Percentiles rank a stretch among this genome's conserved stretches.
Conservation (phyloP, 1,140 invertebrate genomes). For the Scylla paramamosain region DNA sequence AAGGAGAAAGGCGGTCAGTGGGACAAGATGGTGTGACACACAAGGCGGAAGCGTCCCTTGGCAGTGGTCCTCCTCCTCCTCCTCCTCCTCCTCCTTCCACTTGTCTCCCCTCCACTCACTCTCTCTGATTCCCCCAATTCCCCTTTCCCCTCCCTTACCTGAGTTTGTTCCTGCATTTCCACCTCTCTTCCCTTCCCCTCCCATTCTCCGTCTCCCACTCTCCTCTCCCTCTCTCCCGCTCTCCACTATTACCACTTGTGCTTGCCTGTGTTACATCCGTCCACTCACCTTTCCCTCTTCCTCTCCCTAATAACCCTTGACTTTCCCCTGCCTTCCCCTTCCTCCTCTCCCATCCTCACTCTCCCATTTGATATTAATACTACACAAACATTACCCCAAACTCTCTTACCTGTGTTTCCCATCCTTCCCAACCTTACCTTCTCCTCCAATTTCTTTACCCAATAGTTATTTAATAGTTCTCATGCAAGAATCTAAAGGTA, state of each 20-base stretch:
- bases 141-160: background rate
- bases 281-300: background rate
- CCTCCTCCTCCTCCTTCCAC: background rate
- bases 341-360: background rate
- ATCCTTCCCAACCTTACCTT: background rate
- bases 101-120: background rate
- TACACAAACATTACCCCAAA: too few species aligned
- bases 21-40: background rate
- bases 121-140: background rate
- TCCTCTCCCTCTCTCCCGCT: background rate
- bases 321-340: background rate
- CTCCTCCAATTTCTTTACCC: background rate
- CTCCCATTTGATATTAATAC: too few species aligned
- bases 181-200: background rate
- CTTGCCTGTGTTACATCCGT: background rate
- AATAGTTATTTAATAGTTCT: too few species aligned
- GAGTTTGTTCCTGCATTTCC: background rate
- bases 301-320: background rate
- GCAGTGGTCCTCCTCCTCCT: background rate
- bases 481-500: too few species aligned
- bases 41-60: conserved; percentile 5
- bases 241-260: background rate
- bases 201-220: background rate
- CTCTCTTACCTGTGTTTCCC: background rate
- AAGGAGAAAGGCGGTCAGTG: background rate